phyloP scores from a whole-genome alignment of 1,140 invertebrate species.

The Nautilus pompilius region DNA sequence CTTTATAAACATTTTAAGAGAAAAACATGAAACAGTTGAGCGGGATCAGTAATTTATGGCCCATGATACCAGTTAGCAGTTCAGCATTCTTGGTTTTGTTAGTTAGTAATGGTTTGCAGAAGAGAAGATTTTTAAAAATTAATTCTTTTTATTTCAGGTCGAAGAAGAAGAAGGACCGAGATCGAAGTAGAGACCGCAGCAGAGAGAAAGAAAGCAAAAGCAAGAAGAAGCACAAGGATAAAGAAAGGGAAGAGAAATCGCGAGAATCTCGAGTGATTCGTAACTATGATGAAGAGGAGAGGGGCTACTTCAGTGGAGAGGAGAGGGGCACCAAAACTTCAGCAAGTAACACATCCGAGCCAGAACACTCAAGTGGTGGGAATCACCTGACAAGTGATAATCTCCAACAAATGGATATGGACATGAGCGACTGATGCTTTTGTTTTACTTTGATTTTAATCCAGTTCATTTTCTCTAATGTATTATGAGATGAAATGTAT shows the following conservation, averaged over 20 bases:
- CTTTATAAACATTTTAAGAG: no score
- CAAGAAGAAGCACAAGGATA: slow-evolving; percentile 33
- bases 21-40: no score
- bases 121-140: no score
- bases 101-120: no score
- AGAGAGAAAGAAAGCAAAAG: slow-evolving; percentile 25
- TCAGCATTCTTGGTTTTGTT: no score
- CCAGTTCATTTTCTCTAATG: no score
- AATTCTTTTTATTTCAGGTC: no score
- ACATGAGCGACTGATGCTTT: slow-evolving; percentile 37
- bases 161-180: slow-evolving; percentile 24
- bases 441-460: not conserved
- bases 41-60: no score
- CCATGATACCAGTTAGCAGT: no score
- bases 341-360: not conserved
- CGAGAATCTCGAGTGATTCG: slow-evolving; percentile 51
- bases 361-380: not conserved
- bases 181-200: slow-evolving; percentile 25
- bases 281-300: slow-evolving; percentile 61
- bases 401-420: slow-evolving; percentile 41
- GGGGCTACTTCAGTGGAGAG: no score
- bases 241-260: slow-evolving; percentile 17
- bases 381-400: slow-evolving; percentile 17
- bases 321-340: no score
- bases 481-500: no score